These are phyloP conservation scores for Ptychobarbus kaznakovi DNA, from an alignment of 2,797 vertebrate genomes.

Conservation along the genomic window DNA sequence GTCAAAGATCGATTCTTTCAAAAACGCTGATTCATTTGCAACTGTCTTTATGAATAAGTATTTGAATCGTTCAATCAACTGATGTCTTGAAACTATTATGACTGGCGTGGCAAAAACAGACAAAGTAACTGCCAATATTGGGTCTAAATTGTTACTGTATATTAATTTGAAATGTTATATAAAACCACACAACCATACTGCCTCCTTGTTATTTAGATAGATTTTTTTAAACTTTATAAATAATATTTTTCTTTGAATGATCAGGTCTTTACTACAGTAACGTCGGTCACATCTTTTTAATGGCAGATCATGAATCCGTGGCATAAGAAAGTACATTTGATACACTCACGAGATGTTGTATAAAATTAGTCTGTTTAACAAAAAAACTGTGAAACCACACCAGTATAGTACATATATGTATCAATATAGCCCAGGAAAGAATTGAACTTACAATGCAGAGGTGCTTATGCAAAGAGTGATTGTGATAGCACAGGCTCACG, in stretches of 20 bases:
- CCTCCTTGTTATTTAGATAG: not conserved
- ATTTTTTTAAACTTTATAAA: not conserved
- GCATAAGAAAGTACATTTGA: not conserved
- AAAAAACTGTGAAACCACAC: not conserved
- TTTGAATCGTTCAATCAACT: too few relatives aligned
- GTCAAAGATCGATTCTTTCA: not conserved
- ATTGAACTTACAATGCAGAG: conserved; percentile 21
- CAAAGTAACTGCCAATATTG: not conserved
- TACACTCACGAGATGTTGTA: not conserved
- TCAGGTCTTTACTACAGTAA: not conserved
- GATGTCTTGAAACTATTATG: not conserved
- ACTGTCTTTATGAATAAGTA: not conserved
- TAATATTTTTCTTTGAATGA: not conserved
- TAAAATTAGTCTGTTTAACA: not conserved
- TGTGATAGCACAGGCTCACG: conserved; percentile 35
- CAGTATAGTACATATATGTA: not conserved
- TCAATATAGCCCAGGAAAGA: not conserved
- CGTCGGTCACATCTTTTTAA: not conserved
- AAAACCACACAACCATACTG: not conserved
- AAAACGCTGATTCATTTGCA: not conserved
- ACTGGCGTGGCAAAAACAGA: not conserved
- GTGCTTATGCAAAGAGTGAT: conserved; percentile 39
- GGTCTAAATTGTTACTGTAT: not conserved
- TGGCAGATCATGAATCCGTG: not conserved
- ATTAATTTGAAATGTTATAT: not conserved